Evolutionary conservation across 2,113 vertebrate genomes (phyloP), one percentile per base, ranked within the genome.

Genomic region (Setophaga kirtlandii): DNA sequence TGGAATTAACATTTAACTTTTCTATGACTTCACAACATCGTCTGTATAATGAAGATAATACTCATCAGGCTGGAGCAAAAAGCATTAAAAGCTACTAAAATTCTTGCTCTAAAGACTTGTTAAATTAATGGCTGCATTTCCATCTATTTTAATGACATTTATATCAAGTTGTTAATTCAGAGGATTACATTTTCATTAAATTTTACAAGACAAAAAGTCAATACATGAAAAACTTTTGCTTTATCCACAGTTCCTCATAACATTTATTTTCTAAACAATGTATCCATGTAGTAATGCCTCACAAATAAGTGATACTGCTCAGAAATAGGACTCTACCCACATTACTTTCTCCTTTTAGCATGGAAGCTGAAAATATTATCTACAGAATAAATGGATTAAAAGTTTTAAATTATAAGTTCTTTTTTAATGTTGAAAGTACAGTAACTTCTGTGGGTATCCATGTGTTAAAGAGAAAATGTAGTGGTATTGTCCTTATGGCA

Each of bases 121-220:
- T 76, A 79, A 87, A 79, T 23, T 3, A 82, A 60, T 85, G 39
- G 11, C 39, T 86, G 47, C 25, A 5, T 49, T 90, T 85, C 25
- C 63, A 93, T 76, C 44, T 84, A 53, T 80, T 93, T 85, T 76
- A 90, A 93, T 65, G 70, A 62, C n/a, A 79, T 94, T 87, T 56
- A 69, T 28, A 83, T 87, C 41, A 73, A 82, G 25, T 27, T 93
- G 27, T n/a, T 95, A 60, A 84, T 93, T 82, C 21, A 64, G 19
- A 85, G 17, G 27, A 65, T 85, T 91, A 82, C 9, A 84, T 71
- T 91, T 93, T 60, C 44, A 89, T 91, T 90, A 56, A 22, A 76
- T 56, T 63, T 87, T 79, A 56, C 28, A 88, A 52, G 20, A 50
- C 59, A 89, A 91, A 47, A 42, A 31, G 33, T 59, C 33, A 81